These are phyloP conservation scores for Syngnathus typhle DNA, from an alignment of 2,113 vertebrate species.

Conservation along the genomic window DNA sequence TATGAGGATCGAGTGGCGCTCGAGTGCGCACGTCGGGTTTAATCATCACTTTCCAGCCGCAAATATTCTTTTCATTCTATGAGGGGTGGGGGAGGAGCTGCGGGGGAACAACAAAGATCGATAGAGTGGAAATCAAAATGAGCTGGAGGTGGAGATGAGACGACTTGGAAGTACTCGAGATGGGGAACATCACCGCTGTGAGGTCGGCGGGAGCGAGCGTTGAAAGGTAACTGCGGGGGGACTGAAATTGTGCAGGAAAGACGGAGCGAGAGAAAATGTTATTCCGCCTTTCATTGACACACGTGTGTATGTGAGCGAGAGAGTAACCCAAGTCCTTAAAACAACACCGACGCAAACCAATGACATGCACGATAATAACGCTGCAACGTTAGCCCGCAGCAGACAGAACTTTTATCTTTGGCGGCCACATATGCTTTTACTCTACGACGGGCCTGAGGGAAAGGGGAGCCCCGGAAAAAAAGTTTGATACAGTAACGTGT, in stretches of 20 bases:
- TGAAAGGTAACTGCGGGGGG: conserved; percentile 7
- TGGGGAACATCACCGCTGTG: neutral
- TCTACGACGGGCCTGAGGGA: conserved; percentile 36
- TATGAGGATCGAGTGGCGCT: conserved; percentile 48
- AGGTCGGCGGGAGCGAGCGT: conserved; percentile 7
- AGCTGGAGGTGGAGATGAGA: neutral
- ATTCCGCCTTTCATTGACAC: conserved; percentile 3
- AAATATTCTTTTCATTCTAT: conserved; percentile 10
- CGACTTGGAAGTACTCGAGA: neutral
- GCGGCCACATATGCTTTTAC: conserved; percentile 57
- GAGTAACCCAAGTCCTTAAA: conserved; percentile 43
- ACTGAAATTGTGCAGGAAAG: conserved; percentile 13
- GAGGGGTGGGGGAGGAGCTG: neutral
- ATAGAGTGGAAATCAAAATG: neutral
- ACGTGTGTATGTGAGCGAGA: conserved; percentile 4
- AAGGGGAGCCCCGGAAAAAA: conserved; percentile 25
- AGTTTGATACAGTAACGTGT: conserved; percentile 47
- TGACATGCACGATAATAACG: conserved; percentile 46
- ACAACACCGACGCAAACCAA: conserved; percentile 46
- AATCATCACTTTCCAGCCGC: conserved; percentile 34
- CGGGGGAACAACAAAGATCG: neutral
- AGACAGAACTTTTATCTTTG: conserved; percentile 42
- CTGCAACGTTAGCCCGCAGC: conserved; percentile 31
- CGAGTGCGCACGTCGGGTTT: conserved; percentile 38
- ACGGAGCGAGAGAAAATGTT: neutral